Conservation (phyloP, 2,113 vertebrate species). For the Xiphophorus hellerii region DNA sequence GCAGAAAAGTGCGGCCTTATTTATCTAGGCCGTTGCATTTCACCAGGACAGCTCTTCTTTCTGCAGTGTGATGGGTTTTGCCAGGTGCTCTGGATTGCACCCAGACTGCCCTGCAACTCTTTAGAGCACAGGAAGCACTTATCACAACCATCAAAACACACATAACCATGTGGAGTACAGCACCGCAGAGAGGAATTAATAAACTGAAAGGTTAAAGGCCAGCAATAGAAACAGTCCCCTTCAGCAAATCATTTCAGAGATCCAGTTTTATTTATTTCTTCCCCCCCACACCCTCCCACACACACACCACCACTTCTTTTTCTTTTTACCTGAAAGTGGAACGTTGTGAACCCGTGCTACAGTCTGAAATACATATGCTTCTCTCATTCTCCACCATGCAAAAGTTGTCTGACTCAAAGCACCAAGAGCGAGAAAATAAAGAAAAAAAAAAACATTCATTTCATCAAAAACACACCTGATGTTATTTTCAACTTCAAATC, state of each 20-base stretch:
- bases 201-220: slow-evolving; percentile 47
- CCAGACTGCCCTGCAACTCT: slow-evolving; percentile 26
- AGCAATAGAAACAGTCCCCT: slow-evolving; percentile 28
- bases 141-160: slow-evolving; percentile 28
- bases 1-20: background rate
- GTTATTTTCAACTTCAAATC: slow-evolving; percentile 48
- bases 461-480: slow-evolving; percentile 44
- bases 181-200: slow-evolving; percentile 48
- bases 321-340: background rate
- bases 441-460: background rate
- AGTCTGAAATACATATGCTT: slow-evolving; percentile 11
- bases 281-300: background rate
- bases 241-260: slow-evolving; percentile 15
- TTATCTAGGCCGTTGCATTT: background rate
- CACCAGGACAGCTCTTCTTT: slow-evolving; percentile 23
- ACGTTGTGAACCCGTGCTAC: background rate
- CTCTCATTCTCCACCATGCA: slow-evolving; percentile 12
- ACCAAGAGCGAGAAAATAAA: background rate
- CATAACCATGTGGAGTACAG: slow-evolving; percentile 10
- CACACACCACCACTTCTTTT: background rate
- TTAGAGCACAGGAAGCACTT: slow-evolving; percentile 37
- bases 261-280: slow-evolving; percentile 1
- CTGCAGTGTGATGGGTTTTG: slow-evolving; percentile 30
- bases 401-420: slow-evolving; percentile 18
- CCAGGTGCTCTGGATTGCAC: slow-evolving; percentile 19